phyloP scores from a whole-genome alignment of 2,113 vertebrate genomes.

The Pelvicachromis taeniatus region DNA sequence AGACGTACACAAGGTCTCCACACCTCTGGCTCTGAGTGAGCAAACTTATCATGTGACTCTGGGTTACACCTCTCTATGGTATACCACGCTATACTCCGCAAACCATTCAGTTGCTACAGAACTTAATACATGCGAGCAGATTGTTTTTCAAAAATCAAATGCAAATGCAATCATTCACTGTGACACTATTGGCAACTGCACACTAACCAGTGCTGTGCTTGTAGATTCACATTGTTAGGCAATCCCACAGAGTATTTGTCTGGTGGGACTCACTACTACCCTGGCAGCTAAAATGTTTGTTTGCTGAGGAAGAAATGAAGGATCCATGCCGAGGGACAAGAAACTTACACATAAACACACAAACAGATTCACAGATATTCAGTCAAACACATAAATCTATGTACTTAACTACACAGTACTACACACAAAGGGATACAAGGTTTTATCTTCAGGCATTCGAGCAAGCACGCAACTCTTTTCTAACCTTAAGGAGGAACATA shows the following conservation, averaged over 20 bases:
- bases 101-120: neutral
- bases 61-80: neutral
- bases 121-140: neutral
- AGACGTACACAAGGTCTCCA: neutral
- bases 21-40: neutral
- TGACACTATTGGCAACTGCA: neutral
- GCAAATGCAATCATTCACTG: neutral
- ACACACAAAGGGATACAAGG: neutral
- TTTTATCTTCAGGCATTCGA: neutral
- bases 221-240: neutral
- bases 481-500: neutral
- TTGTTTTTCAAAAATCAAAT: neutral
- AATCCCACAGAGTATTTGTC: slow-evolving; percentile 9
- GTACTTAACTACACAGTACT: neutral
- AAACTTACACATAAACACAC: neutral
- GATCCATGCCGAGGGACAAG: slow-evolving; percentile 18
- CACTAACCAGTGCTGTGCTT: neutral
- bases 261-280: neutral
- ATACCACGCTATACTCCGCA: neutral
- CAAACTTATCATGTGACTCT: neutral
- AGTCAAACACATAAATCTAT: neutral
- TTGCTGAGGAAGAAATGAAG: slow-evolving; percentile 29
- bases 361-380: neutral
- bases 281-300: slow-evolving; percentile 33
- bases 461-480: neutral